Evolutionary conservation across 2,888 invertebrate species (phyloP).

Genomic region (Geotrupes spiniger): DNA sequence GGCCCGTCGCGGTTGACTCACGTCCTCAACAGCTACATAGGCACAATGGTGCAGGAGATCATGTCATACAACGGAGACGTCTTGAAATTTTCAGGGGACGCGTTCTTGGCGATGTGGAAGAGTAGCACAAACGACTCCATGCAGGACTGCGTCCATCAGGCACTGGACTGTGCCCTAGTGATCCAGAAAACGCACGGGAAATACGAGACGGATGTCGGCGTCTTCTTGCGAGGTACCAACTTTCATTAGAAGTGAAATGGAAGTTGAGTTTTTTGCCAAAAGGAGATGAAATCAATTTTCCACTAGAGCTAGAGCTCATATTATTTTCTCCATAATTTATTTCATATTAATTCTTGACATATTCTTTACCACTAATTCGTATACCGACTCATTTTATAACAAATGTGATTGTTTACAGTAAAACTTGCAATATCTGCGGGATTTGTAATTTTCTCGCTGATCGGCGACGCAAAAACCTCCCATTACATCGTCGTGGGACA

Average conservation of each 20-base stretch:
- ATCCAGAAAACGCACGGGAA: constrained; percentile 66
- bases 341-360: too few species aligned
- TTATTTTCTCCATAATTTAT: background rate
- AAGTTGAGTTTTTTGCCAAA: too few species aligned
- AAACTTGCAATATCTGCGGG: constrained; percentile 65
- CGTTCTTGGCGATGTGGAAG: constrained; percentile 67
- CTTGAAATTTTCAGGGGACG: constrained; percentile 66
- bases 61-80: constrained; percentile 64
- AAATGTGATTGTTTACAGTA: too few species aligned
- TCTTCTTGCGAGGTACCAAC: constrained; percentile 57
- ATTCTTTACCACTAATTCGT: too few species aligned
- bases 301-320: too few species aligned
- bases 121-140: constrained; percentile 54
- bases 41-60: constrained; percentile 69
- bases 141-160: constrained; percentile 61
- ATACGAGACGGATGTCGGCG: constrained; percentile 60
- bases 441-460: constrained; percentile 56
- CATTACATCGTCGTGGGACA: constrained; percentile 62
- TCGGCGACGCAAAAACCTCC: constrained; percentile 53
- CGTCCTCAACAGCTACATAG: constrained; percentile 68
- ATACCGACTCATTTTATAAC: too few species aligned
- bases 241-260: too few species aligned
- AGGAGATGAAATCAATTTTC: too few species aligned
- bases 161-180: constrained; percentile 64
- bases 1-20: constrained; percentile 70